These are phyloP conservation scores for Rhinogobio ventralis DNA, from an alignment of 2,797 vertebrate genomes.

Conservation along the genomic window DNA sequence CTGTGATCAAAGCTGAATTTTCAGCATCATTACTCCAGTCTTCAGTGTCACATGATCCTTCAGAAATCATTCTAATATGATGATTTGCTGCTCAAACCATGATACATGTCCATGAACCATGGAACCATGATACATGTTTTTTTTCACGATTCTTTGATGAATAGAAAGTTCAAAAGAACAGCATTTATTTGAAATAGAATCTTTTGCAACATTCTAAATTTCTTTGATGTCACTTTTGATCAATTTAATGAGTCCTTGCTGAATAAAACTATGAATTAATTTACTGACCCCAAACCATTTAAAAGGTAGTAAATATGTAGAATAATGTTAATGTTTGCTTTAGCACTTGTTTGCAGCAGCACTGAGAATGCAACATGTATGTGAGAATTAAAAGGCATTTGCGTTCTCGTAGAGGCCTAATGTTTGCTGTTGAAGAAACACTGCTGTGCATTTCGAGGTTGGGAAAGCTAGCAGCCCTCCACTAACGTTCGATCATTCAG, in stretches of 20 bases:
- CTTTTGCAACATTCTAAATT: background rate
- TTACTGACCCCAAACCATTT: background rate
- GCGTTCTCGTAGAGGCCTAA: background rate
- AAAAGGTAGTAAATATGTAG: background rate
- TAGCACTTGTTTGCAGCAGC: background rate
- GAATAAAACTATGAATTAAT: background rate
- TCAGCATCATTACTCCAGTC: slow-evolving; percentile 1
- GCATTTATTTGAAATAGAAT: background rate
- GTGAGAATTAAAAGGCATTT: slow-evolving; percentile 2
- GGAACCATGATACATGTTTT: too few species aligned
- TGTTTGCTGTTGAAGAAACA: background rate
- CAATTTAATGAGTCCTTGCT: background rate
- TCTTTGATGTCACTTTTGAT: background rate
- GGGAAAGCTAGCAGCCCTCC: background rate
- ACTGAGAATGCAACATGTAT: background rate
- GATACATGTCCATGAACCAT: too few species aligned
- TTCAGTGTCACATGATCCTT: background rate
- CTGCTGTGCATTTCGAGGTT: background rate
- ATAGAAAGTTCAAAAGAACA: background rate
- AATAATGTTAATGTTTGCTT: background rate
- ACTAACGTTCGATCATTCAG: background rate
- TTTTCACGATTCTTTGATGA: background rate
- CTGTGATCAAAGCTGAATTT: background rate
- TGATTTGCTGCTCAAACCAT: background rate
- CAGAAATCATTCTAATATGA: background rate